A percentile compares a stretch with the other conserved stretches of the same genome.
Conservation (phyloP, 2,113 vertebrate genomes). For the Periophthalmus modestus region DNA sequence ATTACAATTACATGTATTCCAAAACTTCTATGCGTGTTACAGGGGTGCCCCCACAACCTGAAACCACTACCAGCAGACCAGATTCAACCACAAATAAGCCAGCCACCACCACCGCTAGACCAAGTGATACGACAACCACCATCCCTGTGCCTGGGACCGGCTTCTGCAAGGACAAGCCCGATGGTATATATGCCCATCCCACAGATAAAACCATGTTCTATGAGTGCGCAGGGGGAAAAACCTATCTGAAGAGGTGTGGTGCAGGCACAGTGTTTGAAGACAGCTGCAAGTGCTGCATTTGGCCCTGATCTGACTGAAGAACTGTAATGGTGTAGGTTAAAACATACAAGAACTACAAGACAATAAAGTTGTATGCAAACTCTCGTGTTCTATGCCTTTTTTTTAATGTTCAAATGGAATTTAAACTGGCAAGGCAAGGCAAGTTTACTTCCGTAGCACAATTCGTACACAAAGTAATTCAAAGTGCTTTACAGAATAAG, state of each 20-base stretch:
- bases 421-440: no score
- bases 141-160: constrained; percentile 43
- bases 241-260: constrained; percentile 32
- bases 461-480: no score
- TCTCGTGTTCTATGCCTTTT: neutral
- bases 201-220: constrained; percentile 43
- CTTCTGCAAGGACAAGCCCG: constrained; percentile 57
- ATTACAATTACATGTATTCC: neutral
- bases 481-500: no score
- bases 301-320: constrained; percentile 28
- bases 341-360: neutral
- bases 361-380: neutral
- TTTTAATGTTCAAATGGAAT: neutral
- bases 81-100: neutral
- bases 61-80: constrained; percentile 48
- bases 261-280: constrained; percentile 47
- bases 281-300: constrained; percentile 60
- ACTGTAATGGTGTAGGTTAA: neutral
- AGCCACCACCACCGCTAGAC: constrained; percentile 18
- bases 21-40: neutral
- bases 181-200: constrained; percentile 53
- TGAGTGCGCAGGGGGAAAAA: constrained; percentile 39
- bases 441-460: no score
- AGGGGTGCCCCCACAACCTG: constrained; percentile 40
- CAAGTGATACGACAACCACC: constrained; percentile 31